phyloP scores from a whole-genome alignment of 2,888 invertebrate genomes.

The Pyrgus malvae region DNA sequence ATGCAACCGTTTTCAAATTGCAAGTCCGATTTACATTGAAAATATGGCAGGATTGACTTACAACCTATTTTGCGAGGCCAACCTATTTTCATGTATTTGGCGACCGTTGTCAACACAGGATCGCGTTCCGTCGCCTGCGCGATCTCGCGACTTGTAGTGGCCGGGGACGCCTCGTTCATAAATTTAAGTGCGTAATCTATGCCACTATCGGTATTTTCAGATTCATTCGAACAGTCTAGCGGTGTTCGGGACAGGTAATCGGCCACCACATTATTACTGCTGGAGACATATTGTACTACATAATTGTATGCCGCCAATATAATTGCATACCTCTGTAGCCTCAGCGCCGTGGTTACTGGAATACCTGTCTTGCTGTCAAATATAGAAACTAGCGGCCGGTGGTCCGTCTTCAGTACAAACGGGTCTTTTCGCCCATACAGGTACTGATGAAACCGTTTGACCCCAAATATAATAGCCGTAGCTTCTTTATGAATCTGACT shows the following conservation, averaged over 20 bases:
- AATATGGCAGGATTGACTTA: conserved; percentile 29
- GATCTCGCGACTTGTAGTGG: conserved; percentile 25
- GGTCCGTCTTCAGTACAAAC: conserved; percentile 32
- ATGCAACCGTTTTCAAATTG: conserved; percentile 30
- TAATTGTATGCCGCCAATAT: conserved; percentile 30
- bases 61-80: conserved; percentile 34
- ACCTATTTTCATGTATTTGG: conserved; percentile 29
- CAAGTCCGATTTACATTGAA: conserved; percentile 32
- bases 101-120: conserved; percentile 24
- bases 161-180: not conserved
- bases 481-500: conserved; percentile 35
- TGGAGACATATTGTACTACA: conserved; percentile 19
- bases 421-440: conserved; percentile 31
- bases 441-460: conserved; percentile 34
- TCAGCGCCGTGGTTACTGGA: conserved; percentile 21
- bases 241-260: conserved; percentile 32
- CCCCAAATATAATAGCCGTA: conserved; percentile 32
- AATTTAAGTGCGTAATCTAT: conserved; percentile 14
- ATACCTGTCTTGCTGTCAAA: conserved; percentile 24
- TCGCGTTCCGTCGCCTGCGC: conserved; percentile 20
- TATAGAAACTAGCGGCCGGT: conserved; percentile 30
- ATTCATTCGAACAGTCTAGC: not conserved
- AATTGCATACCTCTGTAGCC: conserved; percentile 30
- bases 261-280: conserved; percentile 27
- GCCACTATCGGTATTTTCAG: not conserved